phyloP scores from a whole-genome alignment of 2,888 invertebrate species.

The Napeogenes inachia region DNA sequence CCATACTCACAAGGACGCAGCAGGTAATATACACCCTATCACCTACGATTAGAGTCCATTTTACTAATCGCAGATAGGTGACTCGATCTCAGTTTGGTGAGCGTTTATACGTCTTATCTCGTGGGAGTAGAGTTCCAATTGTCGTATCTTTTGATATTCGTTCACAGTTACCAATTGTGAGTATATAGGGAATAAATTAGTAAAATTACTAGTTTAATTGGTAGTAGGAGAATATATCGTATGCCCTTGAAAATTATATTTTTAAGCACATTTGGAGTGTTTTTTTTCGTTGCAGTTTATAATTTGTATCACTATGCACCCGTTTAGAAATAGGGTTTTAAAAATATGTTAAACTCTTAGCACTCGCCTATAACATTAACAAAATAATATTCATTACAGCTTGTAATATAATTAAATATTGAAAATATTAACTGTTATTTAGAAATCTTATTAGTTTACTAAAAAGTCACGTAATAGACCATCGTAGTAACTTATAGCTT shows the following conservation, averaged over 20 bases:
- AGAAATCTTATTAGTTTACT: neutral
- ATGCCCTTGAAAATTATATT: neutral
- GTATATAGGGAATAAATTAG: too few relatives aligned
- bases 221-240: neutral
- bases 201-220: neutral
- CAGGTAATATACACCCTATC: constrained; percentile 67
- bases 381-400: neutral
- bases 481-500: constrained; percentile 19
- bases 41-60: neutral
- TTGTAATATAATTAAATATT: neutral
- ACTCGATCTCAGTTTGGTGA: too few relatives aligned
- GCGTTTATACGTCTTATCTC: too few relatives aligned
- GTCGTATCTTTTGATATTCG: too few relatives aligned
- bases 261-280: neutral
- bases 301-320: constrained; percentile 2
- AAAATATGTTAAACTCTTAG: neutral
- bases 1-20: constrained; percentile 80
- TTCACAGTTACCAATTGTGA: too few relatives aligned
- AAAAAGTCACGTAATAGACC: neutral
- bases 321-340: neutral
- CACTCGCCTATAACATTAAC: neutral
- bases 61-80: too few relatives aligned
- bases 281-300: constrained; percentile 5
- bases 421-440: neutral
- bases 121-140: too few relatives aligned